These are phyloP conservation scores for Paedocypris micromegethes DNA, from an alignment of 2,797 vertebrate genomes.

Conservation along the genomic window DNA sequence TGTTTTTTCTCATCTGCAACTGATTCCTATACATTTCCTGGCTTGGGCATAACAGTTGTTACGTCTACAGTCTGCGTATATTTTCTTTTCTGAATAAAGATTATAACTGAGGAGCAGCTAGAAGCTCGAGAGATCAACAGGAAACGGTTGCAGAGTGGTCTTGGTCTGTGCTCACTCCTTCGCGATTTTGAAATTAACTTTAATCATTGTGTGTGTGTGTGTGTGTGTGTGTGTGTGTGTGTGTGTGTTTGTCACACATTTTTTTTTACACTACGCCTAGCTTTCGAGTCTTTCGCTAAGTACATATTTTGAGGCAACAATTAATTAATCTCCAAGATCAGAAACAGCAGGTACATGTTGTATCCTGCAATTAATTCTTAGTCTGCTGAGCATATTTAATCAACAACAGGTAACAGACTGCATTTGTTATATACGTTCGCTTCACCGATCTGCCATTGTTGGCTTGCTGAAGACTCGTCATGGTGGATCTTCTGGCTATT, in stretches of 20 bases:
- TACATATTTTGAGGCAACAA: conserved; percentile 44
- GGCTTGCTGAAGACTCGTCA: conserved; percentile 29
- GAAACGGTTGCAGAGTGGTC: no score
- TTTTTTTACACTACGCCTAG: background rate
- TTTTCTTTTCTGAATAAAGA: no score
- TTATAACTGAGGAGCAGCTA: no score
- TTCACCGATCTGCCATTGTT: conserved; percentile 16
- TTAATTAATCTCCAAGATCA: conserved; percentile 51
- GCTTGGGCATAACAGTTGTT: no score
- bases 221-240: background rate
- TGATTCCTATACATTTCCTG: no score
- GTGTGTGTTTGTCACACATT: conserved; percentile 3
- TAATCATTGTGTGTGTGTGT: no score
- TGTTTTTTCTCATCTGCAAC: no score
- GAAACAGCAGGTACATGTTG: conserved; percentile 45
- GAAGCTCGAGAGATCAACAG: no score
- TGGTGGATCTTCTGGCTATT: conserved; percentile 14
- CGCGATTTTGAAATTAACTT: no score
- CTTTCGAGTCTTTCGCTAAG: conserved; percentile 42
- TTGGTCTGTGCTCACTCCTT: no score
- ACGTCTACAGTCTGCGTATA: no score
- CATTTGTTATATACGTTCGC: conserved; percentile 37
- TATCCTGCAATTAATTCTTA: conserved; percentile 48
- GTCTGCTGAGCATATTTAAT: conserved; percentile 41
- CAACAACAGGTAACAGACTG: conserved; percentile 41